Base-by-base conservation (phyloP, 2,113 vertebrate genomes). In the Anarrhichthys ocellatus region DNA sequence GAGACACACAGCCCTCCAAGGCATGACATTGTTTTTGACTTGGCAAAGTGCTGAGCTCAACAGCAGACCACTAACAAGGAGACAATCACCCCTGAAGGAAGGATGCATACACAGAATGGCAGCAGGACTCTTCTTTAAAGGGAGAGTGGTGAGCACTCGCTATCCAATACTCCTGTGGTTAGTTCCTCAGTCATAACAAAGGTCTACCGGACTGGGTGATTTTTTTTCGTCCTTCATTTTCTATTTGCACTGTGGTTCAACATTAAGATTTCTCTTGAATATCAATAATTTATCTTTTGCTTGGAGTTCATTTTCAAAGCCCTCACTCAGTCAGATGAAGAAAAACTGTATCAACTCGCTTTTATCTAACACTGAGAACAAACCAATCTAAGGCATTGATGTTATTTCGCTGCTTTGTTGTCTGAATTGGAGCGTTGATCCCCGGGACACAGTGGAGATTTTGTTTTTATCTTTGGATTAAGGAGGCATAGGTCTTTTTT, bases 11-110 rank as follows among this genome's bases (percentile, higher is more conserved):
- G 73, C 40, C 87, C 94, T 94, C 67, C 68, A 9, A 86, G 93
- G 91, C 89, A 94, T 92, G 89, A 94, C 93, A 92, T 92, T 94
- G 88, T 94, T 94, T 94, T 94, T 93, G 86, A 94, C 93, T 94
- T 91, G 91, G 91, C 93, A 94, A 94, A 94, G 91, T 94, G 94
- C 93, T 94, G 93, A 94, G 92, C 93, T 94, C 89, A 86, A 92
- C 93, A 94, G 83, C 91, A 86, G 86, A 89, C 89, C 88, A 71
- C 90, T 91, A 89, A 94, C 92, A 90, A 92, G 91, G 85, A 92
- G 91, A 91, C 83, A 86, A 78, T 88, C 85, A 70, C 66, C 91
- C 89, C 89, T 89, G 89, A 84, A 94, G 89, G 88, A 89, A 85
- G 83, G 81, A 85, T 81, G 88, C 82, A 84, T 70, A 74, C 73